Percentiles rank a stretch among this genome's conserved stretches.
Evolutionary conservation across 1,140 invertebrate species (phyloP).

Genomic region (Frieseomelitta varia): DNA sequence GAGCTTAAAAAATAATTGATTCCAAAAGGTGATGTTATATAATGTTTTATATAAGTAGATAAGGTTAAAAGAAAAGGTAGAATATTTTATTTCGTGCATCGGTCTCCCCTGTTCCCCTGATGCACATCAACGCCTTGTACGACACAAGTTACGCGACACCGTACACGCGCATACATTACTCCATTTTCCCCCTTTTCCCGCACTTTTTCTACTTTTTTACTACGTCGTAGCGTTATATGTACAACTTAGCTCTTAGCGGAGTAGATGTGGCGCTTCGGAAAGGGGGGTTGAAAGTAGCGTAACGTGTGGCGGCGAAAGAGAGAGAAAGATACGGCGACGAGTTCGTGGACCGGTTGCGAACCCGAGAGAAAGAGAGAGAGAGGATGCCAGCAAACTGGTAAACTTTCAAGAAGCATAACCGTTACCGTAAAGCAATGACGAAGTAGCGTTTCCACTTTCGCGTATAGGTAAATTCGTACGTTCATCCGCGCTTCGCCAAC

Average conservation of each 20-base stretch:
- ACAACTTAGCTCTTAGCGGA: constrained; percentile 60
- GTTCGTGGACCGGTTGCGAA: constrained; percentile 4
- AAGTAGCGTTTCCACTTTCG: constrained; percentile 70
- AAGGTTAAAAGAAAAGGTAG: too few relatives aligned
- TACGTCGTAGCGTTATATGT: constrained; percentile 8
- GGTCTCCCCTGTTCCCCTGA: too few relatives aligned
- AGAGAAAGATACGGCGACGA: constrained; percentile 22
- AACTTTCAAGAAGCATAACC: constrained; percentile 72
- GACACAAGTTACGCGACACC: neutral
- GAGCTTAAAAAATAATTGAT: too few relatives aligned
- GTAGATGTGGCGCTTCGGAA: constrained; percentile 25
- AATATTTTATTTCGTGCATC: too few relatives aligned
- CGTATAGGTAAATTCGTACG: constrained; percentile 67
- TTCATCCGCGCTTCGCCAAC: constrained; percentile 26
- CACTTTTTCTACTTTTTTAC: neutral
- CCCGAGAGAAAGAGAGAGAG: constrained; percentile 25
- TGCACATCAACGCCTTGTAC: neutral
- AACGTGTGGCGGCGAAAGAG: constrained; percentile 32
- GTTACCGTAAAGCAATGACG: constrained; percentile 74
- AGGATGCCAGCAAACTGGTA: constrained; percentile 61
- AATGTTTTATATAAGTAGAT: too few relatives aligned
- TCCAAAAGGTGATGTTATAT: too few relatives aligned
- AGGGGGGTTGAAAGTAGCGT: constrained; percentile 52
- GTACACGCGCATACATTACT: neutral
- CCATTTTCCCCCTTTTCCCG: neutral